Conservation (phyloP, 2,113 vertebrate species). For the Syngnathus typhle region DNA sequence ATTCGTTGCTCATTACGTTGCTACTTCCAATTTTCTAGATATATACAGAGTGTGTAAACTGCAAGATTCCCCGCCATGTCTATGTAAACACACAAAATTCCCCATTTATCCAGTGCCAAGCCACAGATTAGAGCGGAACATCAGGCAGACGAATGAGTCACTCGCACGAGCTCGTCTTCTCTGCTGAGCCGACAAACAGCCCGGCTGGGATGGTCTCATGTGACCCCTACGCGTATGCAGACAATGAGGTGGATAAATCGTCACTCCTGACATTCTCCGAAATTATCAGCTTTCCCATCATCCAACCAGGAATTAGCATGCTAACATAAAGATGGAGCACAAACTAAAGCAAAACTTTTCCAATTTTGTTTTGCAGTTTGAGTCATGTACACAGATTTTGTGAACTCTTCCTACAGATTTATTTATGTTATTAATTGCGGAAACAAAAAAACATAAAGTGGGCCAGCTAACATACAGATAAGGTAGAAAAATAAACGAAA, state of each 20-base stretch:
- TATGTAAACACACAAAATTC: conserved; percentile 5
- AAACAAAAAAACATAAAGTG: too few relatives aligned
- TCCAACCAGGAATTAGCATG: too few relatives aligned
- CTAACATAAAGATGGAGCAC: too few relatives aligned
- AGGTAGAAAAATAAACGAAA: too few relatives aligned
- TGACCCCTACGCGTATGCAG: conserved; percentile 32
- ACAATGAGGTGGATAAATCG: conserved; percentile 44
- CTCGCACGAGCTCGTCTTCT: conserved; percentile 8
- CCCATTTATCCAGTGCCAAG: conserved; percentile 15
- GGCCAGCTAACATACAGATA: too few relatives aligned
- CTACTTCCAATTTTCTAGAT: not conserved
- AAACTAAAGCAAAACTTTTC: too few relatives aligned
- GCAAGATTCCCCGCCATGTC: conserved; percentile 2
- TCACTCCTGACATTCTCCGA: conserved; percentile 38
- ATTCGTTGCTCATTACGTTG: conserved; percentile 15
- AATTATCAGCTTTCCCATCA: conserved; percentile 18
- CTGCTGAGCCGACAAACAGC: conserved; percentile 27
- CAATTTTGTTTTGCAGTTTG: too few relatives aligned
- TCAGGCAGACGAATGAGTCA: conserved; percentile 16
- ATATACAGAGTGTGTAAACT: not conserved
- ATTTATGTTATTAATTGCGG: too few relatives aligned
- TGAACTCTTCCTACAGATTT: too few relatives aligned
- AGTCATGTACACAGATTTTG: too few relatives aligned
- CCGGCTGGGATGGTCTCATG: conserved; percentile 27
- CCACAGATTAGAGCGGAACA: conserved; percentile 14